Percentiles rank a stretch among this genome's conserved stretches.
Conservation (phyloP, 2,113 vertebrate species). For the Pseudolaguvia tuberculata region DNA sequence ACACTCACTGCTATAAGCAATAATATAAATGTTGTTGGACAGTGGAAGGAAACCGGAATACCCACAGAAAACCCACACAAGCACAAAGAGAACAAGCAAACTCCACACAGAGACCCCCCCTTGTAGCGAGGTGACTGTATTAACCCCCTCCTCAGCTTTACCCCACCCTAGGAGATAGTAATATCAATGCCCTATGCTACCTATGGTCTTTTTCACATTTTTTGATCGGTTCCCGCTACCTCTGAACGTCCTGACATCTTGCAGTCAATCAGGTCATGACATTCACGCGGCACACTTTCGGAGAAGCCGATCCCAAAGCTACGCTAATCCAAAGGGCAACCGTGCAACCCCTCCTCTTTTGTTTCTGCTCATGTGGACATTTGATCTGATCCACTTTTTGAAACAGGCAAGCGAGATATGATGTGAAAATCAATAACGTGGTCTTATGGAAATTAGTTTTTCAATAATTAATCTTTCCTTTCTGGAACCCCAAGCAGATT, state of each 20-base stretch:
- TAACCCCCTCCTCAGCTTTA: no score
- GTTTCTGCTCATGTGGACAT: neutral
- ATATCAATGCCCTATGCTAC: neutral
- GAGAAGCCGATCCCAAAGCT: conserved; percentile 2
- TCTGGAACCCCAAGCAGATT: neutral
- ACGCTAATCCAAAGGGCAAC: neutral
- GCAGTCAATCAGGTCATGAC: conserved; percentile 2
- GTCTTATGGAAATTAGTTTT: neutral
- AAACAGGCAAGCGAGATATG: neutral
- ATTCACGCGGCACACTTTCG: neutral
- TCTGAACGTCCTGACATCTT: neutral
- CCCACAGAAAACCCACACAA: no score
- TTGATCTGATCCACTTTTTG: neutral
- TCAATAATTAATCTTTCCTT: neutral
- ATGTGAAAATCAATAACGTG: neutral
- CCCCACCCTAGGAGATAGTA: conserved; percentile 36
- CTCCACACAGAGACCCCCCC: no score
- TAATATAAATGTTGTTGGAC: no score
- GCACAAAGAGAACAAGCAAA: no score
- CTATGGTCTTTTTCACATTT: neutral
- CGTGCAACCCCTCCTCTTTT: neutral
- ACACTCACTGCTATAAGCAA: no score
- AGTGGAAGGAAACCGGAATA: no score
- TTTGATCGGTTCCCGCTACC: neutral
- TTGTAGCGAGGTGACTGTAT: no score